Evolutionary conservation across 2,113 vertebrate species (phyloP).

Genomic region (Pungitius pungitius): DNA sequence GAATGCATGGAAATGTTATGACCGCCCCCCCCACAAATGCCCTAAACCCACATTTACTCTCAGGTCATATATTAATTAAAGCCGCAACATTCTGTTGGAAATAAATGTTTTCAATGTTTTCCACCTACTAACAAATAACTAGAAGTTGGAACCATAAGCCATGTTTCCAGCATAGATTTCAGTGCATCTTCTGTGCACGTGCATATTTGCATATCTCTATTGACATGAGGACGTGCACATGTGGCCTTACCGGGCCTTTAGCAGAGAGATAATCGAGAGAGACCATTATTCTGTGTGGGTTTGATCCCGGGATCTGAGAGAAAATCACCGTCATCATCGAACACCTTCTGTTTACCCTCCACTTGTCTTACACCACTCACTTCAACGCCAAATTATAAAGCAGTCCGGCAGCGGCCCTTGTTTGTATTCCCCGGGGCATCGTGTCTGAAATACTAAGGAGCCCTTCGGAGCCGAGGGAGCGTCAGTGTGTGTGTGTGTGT

Average conservation of each 20-base stretch:
- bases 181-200: not conserved
- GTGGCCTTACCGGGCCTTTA: not conserved
- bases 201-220: not conserved
- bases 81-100: not conserved
- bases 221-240: not conserved
- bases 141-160: not conserved
- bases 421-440: conserved; percentile 43
- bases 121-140: not conserved
- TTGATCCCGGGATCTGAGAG: conserved; percentile 54
- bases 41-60: not conserved
- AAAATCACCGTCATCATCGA: conserved; percentile 66
- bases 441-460: conserved; percentile 38
- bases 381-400: conserved; percentile 18
- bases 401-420: conserved; percentile 34
- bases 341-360: conserved; percentile 53
- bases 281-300: conserved; percentile 5
- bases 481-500: not conserved
- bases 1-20: not conserved
- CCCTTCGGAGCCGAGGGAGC: conserved; percentile 2
- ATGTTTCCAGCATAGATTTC: not conserved
- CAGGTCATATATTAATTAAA: not conserved
- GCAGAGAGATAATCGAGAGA: not conserved
- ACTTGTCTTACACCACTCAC: conserved; percentile 41
- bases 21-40: not conserved
- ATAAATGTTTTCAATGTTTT: not conserved